These are phyloP conservation scores for Hippocampus barbouri DNA, from an alignment of 2,113 vertebrate genomes.

Conservation along the genomic window DNA sequence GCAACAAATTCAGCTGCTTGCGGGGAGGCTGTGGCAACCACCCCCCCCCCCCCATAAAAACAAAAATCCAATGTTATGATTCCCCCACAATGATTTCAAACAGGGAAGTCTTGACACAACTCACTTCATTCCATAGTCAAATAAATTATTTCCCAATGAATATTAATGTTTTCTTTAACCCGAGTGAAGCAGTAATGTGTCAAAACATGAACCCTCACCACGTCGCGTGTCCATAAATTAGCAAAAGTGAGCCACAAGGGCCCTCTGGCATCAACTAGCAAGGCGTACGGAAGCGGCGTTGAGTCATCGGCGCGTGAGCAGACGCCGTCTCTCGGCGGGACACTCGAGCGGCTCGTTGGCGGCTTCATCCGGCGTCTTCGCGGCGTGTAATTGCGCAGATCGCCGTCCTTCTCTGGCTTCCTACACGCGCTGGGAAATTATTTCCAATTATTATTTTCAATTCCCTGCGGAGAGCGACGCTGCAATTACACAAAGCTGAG, in stretches of 20 bases:
- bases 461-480: constrained; percentile 55
- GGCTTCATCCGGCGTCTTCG: constrained; percentile 45
- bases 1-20: too few species aligned
- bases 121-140: constrained; percentile 38
- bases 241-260: constrained; percentile 63
- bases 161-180: constrained; percentile 55
- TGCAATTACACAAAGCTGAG: constrained; percentile 65
- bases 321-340: constrained; percentile 48
- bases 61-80: neutral
- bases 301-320: constrained; percentile 52
- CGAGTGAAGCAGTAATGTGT: constrained; percentile 55
- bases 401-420: constrained; percentile 59
- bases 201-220: constrained; percentile 47
- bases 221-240: constrained; percentile 67
- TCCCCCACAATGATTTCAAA: neutral
- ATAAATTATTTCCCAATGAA: constrained; percentile 50
- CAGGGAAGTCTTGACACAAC: constrained; percentile 4
- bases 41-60: too few species aligned
- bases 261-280: constrained; percentile 39
- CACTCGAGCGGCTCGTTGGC: constrained; percentile 42
- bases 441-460: constrained; percentile 52
- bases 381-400: constrained; percentile 60
- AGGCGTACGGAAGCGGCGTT: constrained; percentile 38
- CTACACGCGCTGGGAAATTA: constrained; percentile 67
- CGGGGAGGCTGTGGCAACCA: too few species aligned